Evolutionary conservation across 2,113 vertebrate species (phyloP), one percentile per base, ranked within the genome.

Genomic region (Trochalopteron elliotii): DNA sequence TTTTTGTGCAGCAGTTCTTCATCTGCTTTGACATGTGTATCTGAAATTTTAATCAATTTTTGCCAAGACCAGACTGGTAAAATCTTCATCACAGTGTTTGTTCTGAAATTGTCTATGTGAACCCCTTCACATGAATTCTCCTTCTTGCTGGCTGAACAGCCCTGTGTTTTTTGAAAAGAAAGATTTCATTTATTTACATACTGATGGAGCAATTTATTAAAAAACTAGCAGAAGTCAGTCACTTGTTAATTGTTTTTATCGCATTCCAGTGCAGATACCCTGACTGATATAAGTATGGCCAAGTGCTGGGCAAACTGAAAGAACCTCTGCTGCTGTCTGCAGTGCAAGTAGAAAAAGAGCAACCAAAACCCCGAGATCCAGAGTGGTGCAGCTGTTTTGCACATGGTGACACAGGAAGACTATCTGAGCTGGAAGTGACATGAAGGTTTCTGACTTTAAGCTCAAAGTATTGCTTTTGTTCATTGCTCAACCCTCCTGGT

Each of bases 41-140:
- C 76, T 96, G 83, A 96, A 45, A 94, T 95, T 96, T 97, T 95
- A 69, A 96, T 96, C 93, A 96, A 71, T 95, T 93, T 93, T 90
- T 84, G 49, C 85, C 47, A 85, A 90, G 64, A 87, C 37, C 39
- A 55, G 74, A 40, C 80, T 93, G 55, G 75, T 61, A 84, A 49
- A 91, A 89, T 94, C 45, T 96, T 71, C 83, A 70, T 96, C 37
- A 87, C 25, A 50, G 35, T 83, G 80, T 93, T 95, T 87, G 37
- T 91, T 96, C 60, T 87, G 42, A 45, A 79, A 89, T 55, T 44
- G 77, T 81, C 45, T 94, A 37, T 67, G 20, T 93, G 96, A 98
- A 40, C 47, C 45, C 39, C 25, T 90, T 71, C 20, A 40, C 42
- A 52, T 52, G 55, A 94, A 47, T 87, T 86, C 40, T 93, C 33